Evolutionary conservation across 2,888 invertebrate species (phyloP).

Genomic region (Cephalotes varians): DNA sequence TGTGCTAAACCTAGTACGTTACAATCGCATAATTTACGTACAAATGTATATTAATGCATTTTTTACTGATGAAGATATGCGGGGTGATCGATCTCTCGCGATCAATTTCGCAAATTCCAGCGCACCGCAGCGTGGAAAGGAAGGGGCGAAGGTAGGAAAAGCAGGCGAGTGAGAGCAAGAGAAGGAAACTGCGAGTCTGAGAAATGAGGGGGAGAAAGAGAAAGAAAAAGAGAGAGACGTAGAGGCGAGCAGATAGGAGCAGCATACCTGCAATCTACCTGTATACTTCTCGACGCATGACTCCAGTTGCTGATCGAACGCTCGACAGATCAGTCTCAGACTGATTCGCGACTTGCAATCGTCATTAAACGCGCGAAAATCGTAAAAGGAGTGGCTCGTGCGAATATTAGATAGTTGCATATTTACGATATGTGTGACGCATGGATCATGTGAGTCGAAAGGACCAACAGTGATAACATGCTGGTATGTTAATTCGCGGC

Average conservation of each 20-base stretch:
- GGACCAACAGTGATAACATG: slow-evolving; percentile 1
- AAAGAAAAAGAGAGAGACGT: slow-evolving; percentile 74
- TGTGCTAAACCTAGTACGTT: neutral
- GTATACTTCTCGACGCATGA: slow-evolving; percentile 68
- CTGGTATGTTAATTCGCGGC: slow-evolving; percentile 57
- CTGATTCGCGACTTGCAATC: neutral
- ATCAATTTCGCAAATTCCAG: slow-evolving; percentile 47
- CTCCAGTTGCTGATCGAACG: slow-evolving; percentile 82
- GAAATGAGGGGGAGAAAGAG: slow-evolving; percentile 63
- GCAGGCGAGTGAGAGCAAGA: slow-evolving; percentile 32
- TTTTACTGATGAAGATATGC: slow-evolving; percentile 2
- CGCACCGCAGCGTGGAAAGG: slow-evolving; percentile 50
- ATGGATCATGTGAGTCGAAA: slow-evolving; percentile 41
- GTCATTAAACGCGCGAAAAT: slow-evolving; percentile 25
- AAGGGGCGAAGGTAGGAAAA: slow-evolving; percentile 42
- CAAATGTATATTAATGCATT: slow-evolving; percentile 7
- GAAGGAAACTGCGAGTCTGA: slow-evolving; percentile 35
- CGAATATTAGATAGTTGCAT: neutral
- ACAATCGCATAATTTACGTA: neutral
- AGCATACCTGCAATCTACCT: slow-evolving; percentile 75
- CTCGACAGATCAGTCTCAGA: slow-evolving; percentile 71
- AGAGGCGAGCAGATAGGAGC: slow-evolving; percentile 59
- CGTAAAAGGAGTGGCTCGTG: neutral
- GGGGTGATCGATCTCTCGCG: slow-evolving; percentile 48
- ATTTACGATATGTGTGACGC: slow-evolving; percentile 37